Conservation (phyloP, 2,888 invertebrate genomes). For the Enchytraeus crypticus region DNA sequence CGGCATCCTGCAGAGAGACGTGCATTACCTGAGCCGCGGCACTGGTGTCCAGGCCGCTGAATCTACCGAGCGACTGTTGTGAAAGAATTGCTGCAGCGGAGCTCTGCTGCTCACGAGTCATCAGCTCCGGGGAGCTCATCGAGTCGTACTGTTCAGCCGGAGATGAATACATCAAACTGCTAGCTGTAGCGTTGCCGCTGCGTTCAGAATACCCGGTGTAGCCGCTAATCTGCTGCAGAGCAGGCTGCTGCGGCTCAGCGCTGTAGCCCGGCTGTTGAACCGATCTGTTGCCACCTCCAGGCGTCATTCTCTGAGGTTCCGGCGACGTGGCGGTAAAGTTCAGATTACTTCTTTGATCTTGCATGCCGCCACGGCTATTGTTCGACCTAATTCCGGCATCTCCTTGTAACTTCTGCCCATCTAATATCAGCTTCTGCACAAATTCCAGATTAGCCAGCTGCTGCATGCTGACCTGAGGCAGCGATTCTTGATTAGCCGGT, state of each 20-base stretch:
- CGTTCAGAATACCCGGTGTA: background rate
- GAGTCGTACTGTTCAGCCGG: background rate
- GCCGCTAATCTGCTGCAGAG: background rate
- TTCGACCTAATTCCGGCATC: background rate
- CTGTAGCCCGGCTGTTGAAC: background rate
- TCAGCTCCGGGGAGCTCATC: background rate
- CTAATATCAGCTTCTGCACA: background rate
- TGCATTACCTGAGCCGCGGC: background rate
- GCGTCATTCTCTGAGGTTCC: background rate
- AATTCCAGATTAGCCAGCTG: background rate
- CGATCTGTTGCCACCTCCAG: background rate
- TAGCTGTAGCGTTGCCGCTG: background rate
- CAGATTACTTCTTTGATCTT: too few species aligned
- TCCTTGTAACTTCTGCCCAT: background rate
- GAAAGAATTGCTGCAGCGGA: background rate
- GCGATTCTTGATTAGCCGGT: background rate
- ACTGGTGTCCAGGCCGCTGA: background rate
- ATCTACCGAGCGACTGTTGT: background rate
- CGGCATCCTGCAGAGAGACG: background rate
- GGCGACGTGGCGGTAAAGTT: background rate
- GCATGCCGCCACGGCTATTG: background rate
- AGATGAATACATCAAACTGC: background rate
- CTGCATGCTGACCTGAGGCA: slow-evolving; percentile 2
- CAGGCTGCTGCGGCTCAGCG: background rate
- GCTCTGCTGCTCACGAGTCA: background rate